These are phyloP conservation scores for Ectropis grisescens DNA, from an alignment of 1,140 invertebrate genomes.

Conservation along the genomic window DNA sequence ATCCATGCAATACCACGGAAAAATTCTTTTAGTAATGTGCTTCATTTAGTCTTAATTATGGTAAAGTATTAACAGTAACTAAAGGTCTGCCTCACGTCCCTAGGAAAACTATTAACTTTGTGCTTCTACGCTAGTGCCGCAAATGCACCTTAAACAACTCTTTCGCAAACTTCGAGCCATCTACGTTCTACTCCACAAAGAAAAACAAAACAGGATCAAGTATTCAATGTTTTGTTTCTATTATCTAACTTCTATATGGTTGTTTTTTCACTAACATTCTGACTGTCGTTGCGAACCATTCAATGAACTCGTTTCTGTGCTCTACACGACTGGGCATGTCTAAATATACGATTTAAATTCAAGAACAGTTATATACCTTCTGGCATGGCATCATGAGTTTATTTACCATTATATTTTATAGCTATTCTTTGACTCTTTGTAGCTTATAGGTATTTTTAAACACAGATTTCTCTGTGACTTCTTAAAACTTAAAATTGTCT, in stretches of 20 bases:
- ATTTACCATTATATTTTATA: slow-evolving; percentile 49
- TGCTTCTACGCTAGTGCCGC: too few relatives aligned
- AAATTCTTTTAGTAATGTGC: too few relatives aligned
- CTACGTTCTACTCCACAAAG: slow-evolving; percentile 9
- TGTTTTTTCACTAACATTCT: slow-evolving; percentile 47
- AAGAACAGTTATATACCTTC: slow-evolving; percentile 42
- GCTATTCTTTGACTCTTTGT: slow-evolving; percentile 35
- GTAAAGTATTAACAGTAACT: too few relatives aligned
- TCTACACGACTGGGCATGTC: slow-evolving; percentile 42
- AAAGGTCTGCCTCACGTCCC: too few relatives aligned
- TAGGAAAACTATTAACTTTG: too few relatives aligned
- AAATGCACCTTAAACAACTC: too few relatives aligned
- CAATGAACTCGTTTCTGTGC: slow-evolving; percentile 57
- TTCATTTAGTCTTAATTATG: too few relatives aligned
- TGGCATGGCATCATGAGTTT: slow-evolving; percentile 31
- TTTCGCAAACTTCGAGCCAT: too few relatives aligned
- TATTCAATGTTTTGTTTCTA: slow-evolving; percentile 37
- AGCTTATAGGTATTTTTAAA: too few relatives aligned
- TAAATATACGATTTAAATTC: slow-evolving; percentile 63
- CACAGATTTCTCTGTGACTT: too few relatives aligned
- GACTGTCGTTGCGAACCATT: slow-evolving; percentile 39
- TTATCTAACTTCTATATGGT: slow-evolving; percentile 34
- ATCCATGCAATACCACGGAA: too few relatives aligned
- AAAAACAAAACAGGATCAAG: slow-evolving; percentile 13
- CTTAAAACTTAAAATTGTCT: too few relatives aligned